Conservation (phyloP, 2,797 vertebrate genomes). For the Limosa lapponica region DNA sequence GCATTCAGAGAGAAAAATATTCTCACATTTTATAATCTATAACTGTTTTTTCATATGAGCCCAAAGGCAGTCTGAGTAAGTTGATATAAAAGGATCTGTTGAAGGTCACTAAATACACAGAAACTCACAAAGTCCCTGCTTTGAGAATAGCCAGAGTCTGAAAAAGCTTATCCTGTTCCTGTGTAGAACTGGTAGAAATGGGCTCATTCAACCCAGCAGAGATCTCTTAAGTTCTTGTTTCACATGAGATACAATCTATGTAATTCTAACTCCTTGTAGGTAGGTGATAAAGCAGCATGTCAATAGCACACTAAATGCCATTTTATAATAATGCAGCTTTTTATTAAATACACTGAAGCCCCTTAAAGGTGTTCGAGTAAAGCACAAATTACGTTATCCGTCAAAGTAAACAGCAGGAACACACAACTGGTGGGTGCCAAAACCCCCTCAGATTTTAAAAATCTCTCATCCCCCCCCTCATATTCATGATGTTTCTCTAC, state of each 20-base stretch:
- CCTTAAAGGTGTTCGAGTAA: neutral
- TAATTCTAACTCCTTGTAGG: neutral
- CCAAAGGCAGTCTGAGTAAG: neutral
- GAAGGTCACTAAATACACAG: neutral
- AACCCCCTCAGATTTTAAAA: neutral
- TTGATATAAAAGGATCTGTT: neutral
- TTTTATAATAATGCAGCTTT: neutral
- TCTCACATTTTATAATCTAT: neutral
- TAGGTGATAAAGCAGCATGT: neutral
- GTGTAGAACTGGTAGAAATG: neutral
- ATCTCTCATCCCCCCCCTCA: neutral
- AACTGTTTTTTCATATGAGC: neutral
- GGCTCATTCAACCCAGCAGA: neutral
- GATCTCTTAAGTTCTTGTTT: neutral
- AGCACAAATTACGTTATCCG: neutral
- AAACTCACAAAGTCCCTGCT: neutral
- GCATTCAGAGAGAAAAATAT: neutral
- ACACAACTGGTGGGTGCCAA: neutral
- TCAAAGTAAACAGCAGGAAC: neutral
- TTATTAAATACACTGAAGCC: neutral
- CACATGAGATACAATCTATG: rapidly evolving
- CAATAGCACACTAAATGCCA: neutral
- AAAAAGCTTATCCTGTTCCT: neutral
- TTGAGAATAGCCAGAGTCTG: neutral
- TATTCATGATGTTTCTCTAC: neutral